phyloP scores from a whole-genome alignment of 1,140 invertebrate genomes.

The Frieseomelitta varia region DNA sequence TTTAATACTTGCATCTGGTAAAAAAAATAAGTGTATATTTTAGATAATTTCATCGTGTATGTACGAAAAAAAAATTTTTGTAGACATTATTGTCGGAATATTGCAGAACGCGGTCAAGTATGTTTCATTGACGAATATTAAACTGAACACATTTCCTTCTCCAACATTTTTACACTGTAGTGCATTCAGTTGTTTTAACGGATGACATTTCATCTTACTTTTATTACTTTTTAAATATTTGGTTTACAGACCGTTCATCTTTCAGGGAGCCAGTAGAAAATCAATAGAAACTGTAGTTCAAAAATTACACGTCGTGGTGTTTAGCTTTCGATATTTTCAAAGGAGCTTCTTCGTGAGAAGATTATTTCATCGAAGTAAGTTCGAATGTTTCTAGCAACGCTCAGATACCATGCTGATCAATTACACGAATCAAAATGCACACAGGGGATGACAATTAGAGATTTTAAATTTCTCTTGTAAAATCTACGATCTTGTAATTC shows the following conservation, averaged over 20 bases:
- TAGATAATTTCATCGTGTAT: background rate
- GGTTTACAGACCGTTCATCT: background rate
- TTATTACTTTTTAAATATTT: background rate
- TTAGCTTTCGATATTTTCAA: background rate
- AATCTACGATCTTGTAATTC: no score
- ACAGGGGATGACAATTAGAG: no score
- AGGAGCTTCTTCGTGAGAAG: background rate
- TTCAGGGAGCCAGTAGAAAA: background rate
- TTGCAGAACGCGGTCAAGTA: background rate
- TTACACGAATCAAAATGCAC: no score
- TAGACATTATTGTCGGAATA: background rate
- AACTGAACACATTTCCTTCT: background rate
- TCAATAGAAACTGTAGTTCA: background rate
- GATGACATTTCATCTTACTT: background rate
- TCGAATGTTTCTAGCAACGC: no score
- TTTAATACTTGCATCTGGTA: no score
- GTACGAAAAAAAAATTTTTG: background rate
- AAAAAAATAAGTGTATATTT: background rate
- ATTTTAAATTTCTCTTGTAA: no score
- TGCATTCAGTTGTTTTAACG: background rate
- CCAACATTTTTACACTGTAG: background rate
- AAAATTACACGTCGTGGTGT: background rate
- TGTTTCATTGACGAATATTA: background rate
- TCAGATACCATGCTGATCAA: no score
- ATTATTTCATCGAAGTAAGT: background rate